Evolutionary conservation across 2,113 vertebrate genomes (phyloP), one percentile per base, ranked within the genome.

Genomic region (Baryphthengus martii): DNA sequence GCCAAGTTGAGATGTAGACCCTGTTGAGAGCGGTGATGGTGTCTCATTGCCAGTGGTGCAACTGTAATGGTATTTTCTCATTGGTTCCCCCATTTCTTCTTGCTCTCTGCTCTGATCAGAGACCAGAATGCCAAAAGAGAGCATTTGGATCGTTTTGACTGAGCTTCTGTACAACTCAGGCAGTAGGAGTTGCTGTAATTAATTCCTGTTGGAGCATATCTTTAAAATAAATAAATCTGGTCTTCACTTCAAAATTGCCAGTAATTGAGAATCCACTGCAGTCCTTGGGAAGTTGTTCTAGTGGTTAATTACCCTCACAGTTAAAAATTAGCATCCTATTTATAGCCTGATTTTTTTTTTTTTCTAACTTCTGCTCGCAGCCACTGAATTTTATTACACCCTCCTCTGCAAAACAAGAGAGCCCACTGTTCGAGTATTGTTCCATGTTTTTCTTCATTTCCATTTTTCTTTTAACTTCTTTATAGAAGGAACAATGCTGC

Each of bases 221-320:
- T 95, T 96, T 94, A 92, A 96, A 95, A 95, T 92, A 97, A 97
- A 94, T 93, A 97, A 96, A 96, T 93, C 93, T 94, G 93, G 93
- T 85, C 87, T 94, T 88, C 58, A 45, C 89, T 96, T 73, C n/a
- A 90, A 88, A 96, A 95, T 94, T 96, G 91, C 87, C 86, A 89
- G 74, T 95, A 95, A 95, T 93, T 91, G 91, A 95, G 93, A 96
- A 94, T 85, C 81, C 81, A 85, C 81, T 95, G 95, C 77, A 91
- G 94, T 94, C 87, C 81, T 87, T 85, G 84, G 93, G 91, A 96
- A 95, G 91, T 94, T 89, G 94, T 91, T 96, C 84, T 94, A 94
- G 87, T 94, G 95, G 91, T 96, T 96, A 96, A 97, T 96, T 96
- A 91, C 77, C 84, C 93, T 91, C 89, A 82, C 89, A 89, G 94